Conservation (phyloP, 2,797 vertebrate genomes). For the Channa striata region DNA sequence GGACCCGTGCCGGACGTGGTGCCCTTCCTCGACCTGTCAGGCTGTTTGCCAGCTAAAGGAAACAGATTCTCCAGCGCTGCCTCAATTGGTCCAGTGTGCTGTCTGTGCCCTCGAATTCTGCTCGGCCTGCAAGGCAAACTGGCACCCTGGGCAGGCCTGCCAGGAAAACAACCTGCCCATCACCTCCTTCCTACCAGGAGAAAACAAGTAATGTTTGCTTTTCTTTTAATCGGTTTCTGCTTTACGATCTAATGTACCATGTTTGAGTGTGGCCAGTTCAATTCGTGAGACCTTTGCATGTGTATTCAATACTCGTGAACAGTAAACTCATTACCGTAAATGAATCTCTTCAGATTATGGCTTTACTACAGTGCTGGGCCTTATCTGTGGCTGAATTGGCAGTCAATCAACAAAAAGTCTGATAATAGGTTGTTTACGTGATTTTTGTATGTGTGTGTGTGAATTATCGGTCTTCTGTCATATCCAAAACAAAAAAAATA, state of each 20-base stretch:
- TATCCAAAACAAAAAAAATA: too few relatives aligned
- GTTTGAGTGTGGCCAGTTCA: too few relatives aligned
- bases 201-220: constrained; percentile 87
- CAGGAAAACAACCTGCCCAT: constrained; percentile 90
- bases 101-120: constrained; percentile 95
- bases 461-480: too few relatives aligned
- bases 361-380: too few relatives aligned
- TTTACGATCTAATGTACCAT: too few relatives aligned
- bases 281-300: not conserved
- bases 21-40: constrained; percentile 95
- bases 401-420: not conserved
- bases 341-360: too few relatives aligned
- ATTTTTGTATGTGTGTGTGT: too few relatives aligned
- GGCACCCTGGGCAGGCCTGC: constrained; percentile 96
- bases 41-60: constrained; percentile 97
- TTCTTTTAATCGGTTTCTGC: too few relatives aligned
- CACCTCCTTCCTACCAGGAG: constrained; percentile 93
- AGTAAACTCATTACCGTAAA: too few relatives aligned
- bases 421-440: not conserved
- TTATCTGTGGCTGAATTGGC: not conserved
- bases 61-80: constrained; percentile 85
- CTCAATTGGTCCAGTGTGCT: constrained; percentile 93
- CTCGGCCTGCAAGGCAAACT: constrained; percentile 94
- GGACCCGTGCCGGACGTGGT: constrained; percentile 98
- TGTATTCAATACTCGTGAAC: not conserved